phyloP scores from a whole-genome alignment of 2,797 vertebrate genomes.

The Steatocranus sp. region DNA sequence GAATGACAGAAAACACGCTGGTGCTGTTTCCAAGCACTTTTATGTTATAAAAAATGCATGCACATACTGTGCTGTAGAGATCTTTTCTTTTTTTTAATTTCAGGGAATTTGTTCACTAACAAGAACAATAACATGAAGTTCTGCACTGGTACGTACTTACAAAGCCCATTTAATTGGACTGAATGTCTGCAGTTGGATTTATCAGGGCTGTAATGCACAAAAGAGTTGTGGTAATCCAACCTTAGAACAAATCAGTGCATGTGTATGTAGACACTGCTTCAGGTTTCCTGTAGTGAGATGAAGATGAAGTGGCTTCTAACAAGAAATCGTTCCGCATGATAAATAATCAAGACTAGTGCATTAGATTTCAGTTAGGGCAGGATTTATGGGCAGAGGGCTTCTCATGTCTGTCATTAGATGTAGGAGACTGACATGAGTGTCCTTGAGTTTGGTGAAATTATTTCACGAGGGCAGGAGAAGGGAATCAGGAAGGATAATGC shows the following conservation, averaged over 20 bases:
- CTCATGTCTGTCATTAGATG: background rate
- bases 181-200: background rate
- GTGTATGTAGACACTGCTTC: background rate
- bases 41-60: background rate
- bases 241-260: background rate
- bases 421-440: slow-evolving; percentile 13
- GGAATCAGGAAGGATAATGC: background rate
- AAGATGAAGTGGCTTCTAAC: background rate
- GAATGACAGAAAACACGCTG: background rate
- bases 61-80: background rate
- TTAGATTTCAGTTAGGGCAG: background rate
- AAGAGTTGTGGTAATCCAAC: background rate
- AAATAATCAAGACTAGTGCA: background rate
- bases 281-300: background rate
- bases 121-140: background rate
- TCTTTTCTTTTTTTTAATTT: background rate
- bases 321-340: background rate
- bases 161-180: background rate
- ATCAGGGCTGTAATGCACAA: background rate
- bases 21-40: background rate
- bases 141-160: background rate
- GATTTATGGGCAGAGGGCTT: slow-evolving; percentile 20
- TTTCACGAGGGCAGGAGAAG: background rate
- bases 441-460: slow-evolving; percentile 29
- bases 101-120: background rate